Evolutionary conservation across 1,140 invertebrate species (phyloP), one percentile per base, ranked within the genome.

Genomic region (Tenebrio molitor): DNA sequence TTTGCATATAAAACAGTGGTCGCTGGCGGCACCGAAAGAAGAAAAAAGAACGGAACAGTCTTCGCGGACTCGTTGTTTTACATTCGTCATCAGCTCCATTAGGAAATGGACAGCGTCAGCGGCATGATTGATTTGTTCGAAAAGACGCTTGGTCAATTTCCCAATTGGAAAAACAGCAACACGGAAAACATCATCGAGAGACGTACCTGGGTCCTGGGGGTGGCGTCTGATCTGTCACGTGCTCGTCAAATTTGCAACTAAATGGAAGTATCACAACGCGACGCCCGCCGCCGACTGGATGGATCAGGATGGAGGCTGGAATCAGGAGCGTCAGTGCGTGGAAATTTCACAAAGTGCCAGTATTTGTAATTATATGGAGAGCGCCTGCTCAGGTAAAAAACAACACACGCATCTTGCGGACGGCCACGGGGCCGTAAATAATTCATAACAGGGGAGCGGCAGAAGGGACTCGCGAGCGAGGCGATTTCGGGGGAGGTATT

Each of bases 221-320:
- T 58, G 21, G 21, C 19, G n/a, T 58, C 1, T 10, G 21, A 29
- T 58, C 2, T 29, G 50, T 29, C 50, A 58, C 50, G 50, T 58
- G 50, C 15, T 29, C 12, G 3, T n/a, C 4, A 58, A 58, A 65
- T 65, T 65, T 65, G 62, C 62, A 65, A 19, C 41, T 39, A 44
- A 42, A 41, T 66, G 16, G 64, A 66, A 39, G 64, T 66, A 36
- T 25, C 36, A 41, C 64, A 16, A 25, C 64, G 36, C 64, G 36
- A 66, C 64, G 64, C 64, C 19, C 36, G 34, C 12, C 29, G 41
- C 6, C 64, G 64, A 66, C 64, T 66, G 64, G 23, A 58, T 58
- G 50, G 50, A 58, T 44, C 64, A 66, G 64, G 33, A 66, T 66
- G 64, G 21, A 44, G 42, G 34, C 64, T 65, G 64, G 42, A 66